These are phyloP conservation scores for Upupa epops DNA, from an alignment of 2,113 vertebrate genomes.

Conservation along the genomic window DNA sequence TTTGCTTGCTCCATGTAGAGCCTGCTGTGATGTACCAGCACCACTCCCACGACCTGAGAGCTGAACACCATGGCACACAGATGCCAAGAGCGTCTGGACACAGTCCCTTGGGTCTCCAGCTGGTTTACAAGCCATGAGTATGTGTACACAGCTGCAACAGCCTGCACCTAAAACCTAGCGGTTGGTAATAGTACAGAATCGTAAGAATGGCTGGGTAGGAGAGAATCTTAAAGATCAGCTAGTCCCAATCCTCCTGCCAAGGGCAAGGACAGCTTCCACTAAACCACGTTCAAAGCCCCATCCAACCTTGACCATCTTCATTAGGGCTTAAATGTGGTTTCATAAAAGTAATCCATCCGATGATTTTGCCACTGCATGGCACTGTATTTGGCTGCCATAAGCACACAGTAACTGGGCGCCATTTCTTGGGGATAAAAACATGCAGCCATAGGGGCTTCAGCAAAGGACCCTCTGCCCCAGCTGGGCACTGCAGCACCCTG, in stretches of 20 bases:
- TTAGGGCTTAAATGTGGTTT: not conserved
- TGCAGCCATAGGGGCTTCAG: not conserved
- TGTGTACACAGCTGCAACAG: not conserved
- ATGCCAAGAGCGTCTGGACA: not conserved
- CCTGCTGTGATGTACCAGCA: not conserved
- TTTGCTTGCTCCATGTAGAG: not conserved
- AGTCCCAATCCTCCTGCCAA: fast-evolving
- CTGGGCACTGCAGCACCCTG: not conserved
- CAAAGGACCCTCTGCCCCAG: not conserved
- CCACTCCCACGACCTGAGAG: not conserved
- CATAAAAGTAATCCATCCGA: not conserved
- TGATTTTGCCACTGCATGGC: not conserved
- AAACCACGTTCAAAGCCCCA: not conserved
- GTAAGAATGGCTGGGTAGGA: not conserved
- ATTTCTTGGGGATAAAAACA: not conserved
- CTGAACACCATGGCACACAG: not conserved
- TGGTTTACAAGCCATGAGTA: not conserved
- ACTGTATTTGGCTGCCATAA: not conserved
- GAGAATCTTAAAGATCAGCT: not conserved
- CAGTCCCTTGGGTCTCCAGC: not conserved
- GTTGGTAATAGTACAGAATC: not conserved
- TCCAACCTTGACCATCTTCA: not conserved
- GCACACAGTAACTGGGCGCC: not conserved
- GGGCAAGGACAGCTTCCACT: not conserved
- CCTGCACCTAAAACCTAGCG: not conserved